A percentile compares a stretch with the other conserved stretches of the same genome.
phyloP scores from a whole-genome alignment of 2,888 invertebrate genomes.

The Corbicula japonica region DNA sequence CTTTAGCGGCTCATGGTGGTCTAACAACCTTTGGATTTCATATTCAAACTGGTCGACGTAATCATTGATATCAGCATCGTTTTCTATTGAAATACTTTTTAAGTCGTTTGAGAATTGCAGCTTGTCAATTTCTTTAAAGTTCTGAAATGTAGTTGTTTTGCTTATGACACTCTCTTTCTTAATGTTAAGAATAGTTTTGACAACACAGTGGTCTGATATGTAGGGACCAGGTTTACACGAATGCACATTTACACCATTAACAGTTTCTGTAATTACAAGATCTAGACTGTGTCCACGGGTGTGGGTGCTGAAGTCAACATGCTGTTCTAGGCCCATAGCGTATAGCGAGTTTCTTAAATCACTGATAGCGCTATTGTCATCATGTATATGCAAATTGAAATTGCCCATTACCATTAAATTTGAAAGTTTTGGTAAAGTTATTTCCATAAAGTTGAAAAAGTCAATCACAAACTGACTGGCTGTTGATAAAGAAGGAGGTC shows the following conservation, averaged over 20 bases:
- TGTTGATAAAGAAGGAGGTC: constrained; percentile 35
- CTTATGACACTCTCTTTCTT: constrained; percentile 38
- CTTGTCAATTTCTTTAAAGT: constrained; percentile 28
- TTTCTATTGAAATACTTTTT: not conserved
- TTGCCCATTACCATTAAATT: constrained; percentile 44
- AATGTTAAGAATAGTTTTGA: constrained; percentile 27
- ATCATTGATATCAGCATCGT: constrained; percentile 6
- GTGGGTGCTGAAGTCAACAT: constrained; percentile 30
- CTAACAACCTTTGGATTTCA: constrained; percentile 11
- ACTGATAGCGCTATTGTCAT: constrained; percentile 7
- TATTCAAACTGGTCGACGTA: constrained; percentile 37
- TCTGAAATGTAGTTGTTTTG: constrained; percentile 30
- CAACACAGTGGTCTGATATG: constrained; percentile 35
- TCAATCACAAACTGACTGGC: constrained; percentile 30
- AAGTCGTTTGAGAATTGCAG: constrained; percentile 29
- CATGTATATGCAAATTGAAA: constrained; percentile 46
- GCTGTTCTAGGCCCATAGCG: constrained; percentile 24
- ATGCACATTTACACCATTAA: constrained; percentile 8
- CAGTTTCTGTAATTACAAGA: constrained; percentile 26
- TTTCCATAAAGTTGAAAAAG: constrained; percentile 31
- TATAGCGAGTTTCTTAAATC: constrained; percentile 19
- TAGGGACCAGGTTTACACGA: constrained; percentile 25
- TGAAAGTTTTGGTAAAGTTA: constrained; percentile 31
- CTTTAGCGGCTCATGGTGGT: constrained; percentile 31
- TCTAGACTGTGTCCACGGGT: constrained; percentile 21